Evolutionary conservation across 1,140 invertebrate species (phyloP), one percentile per base, ranked within the genome.

Genomic region (Pseudomyrmex concolor): DNA sequence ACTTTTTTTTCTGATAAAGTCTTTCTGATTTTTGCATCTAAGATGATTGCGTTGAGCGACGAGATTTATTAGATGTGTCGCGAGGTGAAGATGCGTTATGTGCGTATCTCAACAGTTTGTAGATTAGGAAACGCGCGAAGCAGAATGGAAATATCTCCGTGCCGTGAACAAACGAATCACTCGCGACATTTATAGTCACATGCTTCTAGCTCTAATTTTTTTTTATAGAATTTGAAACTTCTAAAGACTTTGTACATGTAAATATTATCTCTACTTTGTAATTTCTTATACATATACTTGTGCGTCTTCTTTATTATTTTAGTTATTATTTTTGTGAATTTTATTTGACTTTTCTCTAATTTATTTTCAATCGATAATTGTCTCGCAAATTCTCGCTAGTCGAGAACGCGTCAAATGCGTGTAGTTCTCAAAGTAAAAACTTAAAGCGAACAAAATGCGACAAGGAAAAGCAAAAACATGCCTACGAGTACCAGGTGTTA

Each of bases 401-500:
- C 19, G 22, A 3, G 17, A 12, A 70, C 43, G 34, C 5, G 34
- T 34, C 15, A 12, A 70, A 48, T 10, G n/a, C 43, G 43, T 70
- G 48, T 0, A 48, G n/a, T 50, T n/a, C 34, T 78, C 34, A 9
- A 25, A 17, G 10, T 7, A 19, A 68, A 64, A 59, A 51, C 70
- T 80, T 80, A 80, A 80, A 48, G 43, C 8, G 76, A 70, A 71
- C 71, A 80, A 80, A 80, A 51, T 71, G 22, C 15, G 34, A 71
- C 59, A 50, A 54, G 64, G 59, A 80, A 80, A 80, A 80, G 54
- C 50, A 12, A 10, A 50, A 22, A 51, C 66, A 66, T 80, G 70
- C 66, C 76, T 80, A 80, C 71, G 76, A 66, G 66, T 80, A 80
- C 76, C 76, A 80, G 76, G 76, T 80, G 76, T 80, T 80, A 80